phyloP scores from a whole-genome alignment of 2,888 invertebrate genomes.

The Globia sparganii region DNA sequence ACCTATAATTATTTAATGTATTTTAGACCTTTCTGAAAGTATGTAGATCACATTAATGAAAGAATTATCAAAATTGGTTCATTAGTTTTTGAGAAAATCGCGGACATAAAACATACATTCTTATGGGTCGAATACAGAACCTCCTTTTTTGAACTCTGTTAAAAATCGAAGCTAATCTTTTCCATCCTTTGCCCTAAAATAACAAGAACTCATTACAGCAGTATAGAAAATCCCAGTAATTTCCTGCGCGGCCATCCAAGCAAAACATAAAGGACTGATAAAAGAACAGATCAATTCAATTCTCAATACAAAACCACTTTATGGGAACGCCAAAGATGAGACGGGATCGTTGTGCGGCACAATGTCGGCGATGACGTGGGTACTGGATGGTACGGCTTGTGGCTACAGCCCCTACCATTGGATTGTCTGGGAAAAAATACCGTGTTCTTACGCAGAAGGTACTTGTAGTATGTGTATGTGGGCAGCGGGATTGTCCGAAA shows the following conservation, averaged over 20 bases:
- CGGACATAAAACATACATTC: too few relatives aligned
- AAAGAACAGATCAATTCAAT: conserved; percentile 81
- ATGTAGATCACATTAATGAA: too few relatives aligned
- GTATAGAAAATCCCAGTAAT: conserved; percentile 62
- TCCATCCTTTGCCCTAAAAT: conserved; percentile 31
- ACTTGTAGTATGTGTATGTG: too few relatives aligned
- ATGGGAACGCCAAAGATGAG: conserved; percentile 81
- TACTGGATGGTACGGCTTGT: conserved; percentile 73
- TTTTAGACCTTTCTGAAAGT: too few relatives aligned
- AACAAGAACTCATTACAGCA: conserved; percentile 60
- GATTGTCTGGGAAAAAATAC: too few relatives aligned
- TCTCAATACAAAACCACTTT: conserved; percentile 86
- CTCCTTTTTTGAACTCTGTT: too few relatives aligned
- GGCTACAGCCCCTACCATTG: conserved; percentile 66
- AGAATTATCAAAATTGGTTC: too few relatives aligned
- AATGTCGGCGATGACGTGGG: conserved; percentile 81
- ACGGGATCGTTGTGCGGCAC: conserved; percentile 76
- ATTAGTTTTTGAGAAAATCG: too few relatives aligned
- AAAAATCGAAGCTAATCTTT: conserved; percentile 19
- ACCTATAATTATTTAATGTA: too few relatives aligned
- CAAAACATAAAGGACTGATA: conserved; percentile 67
- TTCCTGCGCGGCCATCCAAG: conserved; percentile 58
- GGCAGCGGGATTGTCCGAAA: too few relatives aligned
- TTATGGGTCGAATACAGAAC: too few relatives aligned
- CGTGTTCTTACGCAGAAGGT: too few relatives aligned